phyloP scores from a whole-genome alignment of 2,888 invertebrate species.

The Lycocerus yunnanus region DNA sequence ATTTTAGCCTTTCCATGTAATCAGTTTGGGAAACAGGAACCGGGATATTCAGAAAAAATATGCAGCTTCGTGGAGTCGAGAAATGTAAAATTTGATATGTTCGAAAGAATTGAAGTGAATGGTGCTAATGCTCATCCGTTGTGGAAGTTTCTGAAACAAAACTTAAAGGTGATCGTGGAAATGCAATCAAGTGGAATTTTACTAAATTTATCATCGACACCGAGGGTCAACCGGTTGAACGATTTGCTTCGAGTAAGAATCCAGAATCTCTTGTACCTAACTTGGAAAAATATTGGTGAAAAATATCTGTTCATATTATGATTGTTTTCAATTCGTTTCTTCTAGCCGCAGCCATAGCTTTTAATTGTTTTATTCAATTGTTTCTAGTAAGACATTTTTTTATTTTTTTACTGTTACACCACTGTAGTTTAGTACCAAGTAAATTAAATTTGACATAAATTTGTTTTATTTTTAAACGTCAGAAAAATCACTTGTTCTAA shows the following conservation, averaged over 20 bases:
- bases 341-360: too few species aligned
- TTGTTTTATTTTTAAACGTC: neutral
- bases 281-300: constrained; percentile 44
- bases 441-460: neutral
- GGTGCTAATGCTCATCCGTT: constrained; percentile 67
- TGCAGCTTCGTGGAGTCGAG: constrained; percentile 65
- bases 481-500: too few species aligned
- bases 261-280: constrained; percentile 40
- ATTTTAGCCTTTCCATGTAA: constrained; percentile 88
- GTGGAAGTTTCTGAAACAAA: constrained; percentile 68
- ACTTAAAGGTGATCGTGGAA: constrained; percentile 58
- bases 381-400: neutral
- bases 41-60: constrained; percentile 66
- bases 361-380: neutral
- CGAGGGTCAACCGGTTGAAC: constrained; percentile 69
- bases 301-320: too few species aligned
- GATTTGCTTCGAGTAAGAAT: constrained; percentile 60
- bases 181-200: constrained; percentile 87
- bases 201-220: constrained; percentile 81
- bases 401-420: neutral
- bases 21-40: constrained; percentile 77
- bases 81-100: constrained; percentile 72
- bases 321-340: too few species aligned
- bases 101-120: constrained; percentile 73
- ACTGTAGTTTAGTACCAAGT: too few species aligned